phyloP scores from a whole-genome alignment of 2,113 vertebrate species.

The Leuciscus idus region DNA sequence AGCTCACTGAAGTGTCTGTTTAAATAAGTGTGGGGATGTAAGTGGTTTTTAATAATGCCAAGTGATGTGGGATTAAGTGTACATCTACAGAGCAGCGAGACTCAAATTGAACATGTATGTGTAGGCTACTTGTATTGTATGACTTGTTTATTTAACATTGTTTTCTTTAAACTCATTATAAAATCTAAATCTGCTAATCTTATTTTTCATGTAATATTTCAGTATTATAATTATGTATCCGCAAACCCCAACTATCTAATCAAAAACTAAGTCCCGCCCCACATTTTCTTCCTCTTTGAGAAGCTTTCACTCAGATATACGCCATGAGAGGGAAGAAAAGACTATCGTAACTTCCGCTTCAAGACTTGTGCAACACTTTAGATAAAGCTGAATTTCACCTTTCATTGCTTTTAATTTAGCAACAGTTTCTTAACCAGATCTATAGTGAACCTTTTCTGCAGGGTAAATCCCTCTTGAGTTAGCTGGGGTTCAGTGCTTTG shows the following conservation, averaged over 20 bases:
- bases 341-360: too few species aligned
- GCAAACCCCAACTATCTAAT: too few species aligned
- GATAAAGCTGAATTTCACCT: not conserved
- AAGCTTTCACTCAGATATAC: too few species aligned
- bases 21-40: constrained; percentile 38
- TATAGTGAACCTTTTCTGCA: not conserved
- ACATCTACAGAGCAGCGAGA: not conserved
- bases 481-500: not conserved
- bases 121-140: not conserved
- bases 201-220: too few species aligned
- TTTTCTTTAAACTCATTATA: not conserved
- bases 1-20: constrained; percentile 44
- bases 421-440: not conserved
- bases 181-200: too few species aligned
- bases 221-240: too few species aligned
- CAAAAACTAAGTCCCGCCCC: too few species aligned
- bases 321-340: too few species aligned
- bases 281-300: too few species aligned
- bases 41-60: constrained; percentile 48
- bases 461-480: not conserved
- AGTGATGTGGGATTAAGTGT: constrained; percentile 38
- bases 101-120: constrained; percentile 8
- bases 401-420: not conserved
- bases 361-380: not conserved
- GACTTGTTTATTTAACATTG: not conserved